These are phyloP conservation scores for Drosophila melanica DNA, from an alignment of 1,140 invertebrate genomes.

Conservation along the genomic window DNA sequence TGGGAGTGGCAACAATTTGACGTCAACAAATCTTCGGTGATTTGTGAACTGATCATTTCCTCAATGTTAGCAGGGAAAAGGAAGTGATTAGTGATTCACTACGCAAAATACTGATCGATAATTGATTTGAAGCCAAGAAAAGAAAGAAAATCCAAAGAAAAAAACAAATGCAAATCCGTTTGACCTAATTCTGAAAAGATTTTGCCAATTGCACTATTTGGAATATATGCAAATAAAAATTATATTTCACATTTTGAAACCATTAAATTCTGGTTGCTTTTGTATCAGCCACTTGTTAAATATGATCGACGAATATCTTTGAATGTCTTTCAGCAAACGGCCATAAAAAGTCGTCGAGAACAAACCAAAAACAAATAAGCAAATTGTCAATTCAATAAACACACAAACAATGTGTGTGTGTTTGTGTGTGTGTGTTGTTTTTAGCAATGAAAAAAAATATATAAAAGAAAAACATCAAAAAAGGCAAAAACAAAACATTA, in stretches of 20 bases:
- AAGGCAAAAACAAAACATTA: slow-evolving; percentile 36
- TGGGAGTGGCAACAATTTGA: slow-evolving; percentile 15
- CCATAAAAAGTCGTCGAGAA: slow-evolving; percentile 28
- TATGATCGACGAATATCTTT: not conserved
- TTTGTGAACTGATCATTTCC: slow-evolving; percentile 15
- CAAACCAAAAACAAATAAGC: slow-evolving; percentile 43
- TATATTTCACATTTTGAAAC: too few relatives aligned
- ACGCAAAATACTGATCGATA: not conserved
- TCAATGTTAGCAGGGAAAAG: slow-evolving; percentile 19
- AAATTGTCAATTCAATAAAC: slow-evolving; percentile 52
- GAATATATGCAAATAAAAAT: too few relatives aligned
- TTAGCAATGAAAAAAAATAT: not conserved
- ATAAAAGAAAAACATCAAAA: slow-evolving; percentile 6
- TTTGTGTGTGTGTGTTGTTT: not conserved
- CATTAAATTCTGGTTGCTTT: not conserved
- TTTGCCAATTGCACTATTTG: too few relatives aligned
- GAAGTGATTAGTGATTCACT: slow-evolving; percentile 30
- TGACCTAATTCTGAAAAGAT: not conserved
- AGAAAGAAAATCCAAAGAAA: too few relatives aligned
- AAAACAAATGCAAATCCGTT: not conserved
- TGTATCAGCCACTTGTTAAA: not conserved
- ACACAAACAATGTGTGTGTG: slow-evolving; percentile 16
- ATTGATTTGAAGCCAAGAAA: too few relatives aligned
- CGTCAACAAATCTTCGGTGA: slow-evolving; percentile 18
- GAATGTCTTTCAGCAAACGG: slow-evolving; percentile 9